Evolutionary conservation across 2,797 vertebrate genomes (phyloP).

Genomic region (Halcyon chelicuti): DNA sequence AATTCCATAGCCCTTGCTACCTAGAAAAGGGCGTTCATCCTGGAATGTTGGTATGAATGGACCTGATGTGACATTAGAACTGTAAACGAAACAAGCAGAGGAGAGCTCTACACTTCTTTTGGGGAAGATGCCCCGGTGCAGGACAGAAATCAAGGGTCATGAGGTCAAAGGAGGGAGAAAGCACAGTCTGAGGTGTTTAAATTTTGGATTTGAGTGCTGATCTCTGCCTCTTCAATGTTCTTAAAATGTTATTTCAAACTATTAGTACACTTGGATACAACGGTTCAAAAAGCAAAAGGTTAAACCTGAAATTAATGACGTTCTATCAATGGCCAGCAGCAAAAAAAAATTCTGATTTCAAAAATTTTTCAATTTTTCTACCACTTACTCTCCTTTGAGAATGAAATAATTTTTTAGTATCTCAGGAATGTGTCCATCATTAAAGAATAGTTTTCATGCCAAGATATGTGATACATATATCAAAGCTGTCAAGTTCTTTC

Average conservation of each 20-base stretch:
- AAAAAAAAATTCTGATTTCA: not conserved
- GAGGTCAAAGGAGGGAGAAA: not conserved
- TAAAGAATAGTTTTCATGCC: not conserved
- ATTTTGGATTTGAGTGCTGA: not conserved
- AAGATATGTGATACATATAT: not conserved
- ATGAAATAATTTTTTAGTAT: not conserved
- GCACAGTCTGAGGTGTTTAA: not conserved
- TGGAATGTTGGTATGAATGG: fast-evolving
- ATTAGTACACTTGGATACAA: not conserved
- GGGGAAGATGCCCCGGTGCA: not conserved
- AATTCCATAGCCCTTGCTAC: not conserved
- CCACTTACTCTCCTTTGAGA: not conserved
- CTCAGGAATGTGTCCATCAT: not conserved
- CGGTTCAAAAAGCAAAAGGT: fast-evolving
- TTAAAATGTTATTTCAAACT: not conserved
- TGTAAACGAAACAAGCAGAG: not conserved
- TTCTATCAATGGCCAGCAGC: fast-evolving
- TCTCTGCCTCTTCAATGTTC: not conserved
- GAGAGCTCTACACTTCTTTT: not conserved
- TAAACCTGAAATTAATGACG: not conserved
- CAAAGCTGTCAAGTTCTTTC: not conserved
- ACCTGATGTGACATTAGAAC: not conserved
- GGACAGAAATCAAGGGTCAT: not conserved
- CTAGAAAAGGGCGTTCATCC: not conserved
- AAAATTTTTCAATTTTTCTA: not conserved